Percentiles rank a stretch among this genome's conserved stretches.
These are phyloP conservation scores for Muscidifurax raptorellus DNA, from an alignment of 1,140 invertebrate species.

Conservation along the genomic window DNA sequence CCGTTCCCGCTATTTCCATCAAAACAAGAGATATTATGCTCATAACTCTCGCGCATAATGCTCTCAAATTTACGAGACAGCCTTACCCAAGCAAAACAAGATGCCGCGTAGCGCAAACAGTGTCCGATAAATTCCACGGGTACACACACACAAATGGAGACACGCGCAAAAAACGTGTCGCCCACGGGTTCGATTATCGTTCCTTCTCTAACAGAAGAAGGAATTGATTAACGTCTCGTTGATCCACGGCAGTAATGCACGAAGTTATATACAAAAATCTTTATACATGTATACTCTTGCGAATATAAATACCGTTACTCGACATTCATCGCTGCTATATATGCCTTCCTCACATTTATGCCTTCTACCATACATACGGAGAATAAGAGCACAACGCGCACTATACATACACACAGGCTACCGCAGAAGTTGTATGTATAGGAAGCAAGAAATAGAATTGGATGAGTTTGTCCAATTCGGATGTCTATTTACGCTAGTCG, in stretches of 20 bases:
- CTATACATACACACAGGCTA: neutral
- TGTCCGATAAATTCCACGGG: too few relatives aligned
- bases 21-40: too few relatives aligned
- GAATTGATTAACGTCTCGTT: constrained; percentile 10
- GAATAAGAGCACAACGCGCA: neutral
- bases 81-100: too few relatives aligned
- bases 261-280: neutral
- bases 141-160: too few relatives aligned
- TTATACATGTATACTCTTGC: neutral
- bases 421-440: neutral
- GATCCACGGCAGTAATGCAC: neutral
- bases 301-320: constrained; percentile 40
- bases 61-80: neutral
- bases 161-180: neutral
- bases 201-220: neutral
- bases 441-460: neutral
- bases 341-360: constrained; percentile 6
- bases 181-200: neutral
- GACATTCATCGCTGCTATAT: constrained; percentile 28
- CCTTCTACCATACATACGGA: neutral
- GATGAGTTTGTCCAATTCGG: neutral
- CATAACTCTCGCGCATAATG: neutral
- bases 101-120: too few relatives aligned
- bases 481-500: constrained; percentile 14
- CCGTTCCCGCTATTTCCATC: too few relatives aligned